Evolutionary conservation across 2,888 invertebrate species (phyloP).

Genomic region (Oscheius sp.): DNA sequence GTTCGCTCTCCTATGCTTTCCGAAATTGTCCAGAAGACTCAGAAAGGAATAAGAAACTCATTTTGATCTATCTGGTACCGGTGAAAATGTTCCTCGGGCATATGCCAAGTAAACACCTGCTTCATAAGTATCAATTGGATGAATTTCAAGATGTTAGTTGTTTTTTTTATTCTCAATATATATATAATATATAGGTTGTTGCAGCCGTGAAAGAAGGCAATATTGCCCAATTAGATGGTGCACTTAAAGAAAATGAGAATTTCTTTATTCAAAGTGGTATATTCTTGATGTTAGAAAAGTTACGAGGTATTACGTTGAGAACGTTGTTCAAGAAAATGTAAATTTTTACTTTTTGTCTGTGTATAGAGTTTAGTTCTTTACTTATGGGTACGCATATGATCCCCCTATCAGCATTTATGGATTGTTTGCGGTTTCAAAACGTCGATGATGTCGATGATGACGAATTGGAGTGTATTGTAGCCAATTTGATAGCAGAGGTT

Average conservation of each 20-base stretch:
- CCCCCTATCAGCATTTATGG: conserved; percentile 84
- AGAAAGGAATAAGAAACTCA: conserved; percentile 86
- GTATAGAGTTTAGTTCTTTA: conserved; percentile 68
- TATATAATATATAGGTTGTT: conserved; percentile 53
- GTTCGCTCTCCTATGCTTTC: conserved; percentile 90
- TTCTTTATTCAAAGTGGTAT: conserved; percentile 97
- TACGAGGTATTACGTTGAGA: conserved; percentile 91
- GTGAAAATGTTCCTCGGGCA: conserved; percentile 87
- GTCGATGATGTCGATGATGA: conserved; percentile 86
- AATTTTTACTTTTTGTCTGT: conserved; percentile 23
- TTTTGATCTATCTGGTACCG: conserved; percentile 84
- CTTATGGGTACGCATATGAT: conserved; percentile 81
- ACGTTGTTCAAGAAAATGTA: conserved; percentile 92
- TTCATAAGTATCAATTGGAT: conserved; percentile 87
- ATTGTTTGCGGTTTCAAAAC: conserved; percentile 83
- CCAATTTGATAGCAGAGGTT: conserved; percentile 89
- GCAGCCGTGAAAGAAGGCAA: conserved; percentile 79
- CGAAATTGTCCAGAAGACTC: conserved; percentile 82
- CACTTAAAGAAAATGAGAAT: conserved; percentile 80
- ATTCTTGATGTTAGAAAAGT: conserved; percentile 92
- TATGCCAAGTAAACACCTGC: conserved; percentile 84
- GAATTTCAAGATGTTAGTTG: conserved; percentile 84
- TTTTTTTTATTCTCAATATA: conserved; percentile 63
- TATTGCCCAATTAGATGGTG: conserved; percentile 73
- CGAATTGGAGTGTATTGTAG: conserved; percentile 93